These are phyloP conservation scores for Felis chaus DNA, from an alignment of 2,113 vertebrate genomes.

Conservation along the genomic window DNA sequence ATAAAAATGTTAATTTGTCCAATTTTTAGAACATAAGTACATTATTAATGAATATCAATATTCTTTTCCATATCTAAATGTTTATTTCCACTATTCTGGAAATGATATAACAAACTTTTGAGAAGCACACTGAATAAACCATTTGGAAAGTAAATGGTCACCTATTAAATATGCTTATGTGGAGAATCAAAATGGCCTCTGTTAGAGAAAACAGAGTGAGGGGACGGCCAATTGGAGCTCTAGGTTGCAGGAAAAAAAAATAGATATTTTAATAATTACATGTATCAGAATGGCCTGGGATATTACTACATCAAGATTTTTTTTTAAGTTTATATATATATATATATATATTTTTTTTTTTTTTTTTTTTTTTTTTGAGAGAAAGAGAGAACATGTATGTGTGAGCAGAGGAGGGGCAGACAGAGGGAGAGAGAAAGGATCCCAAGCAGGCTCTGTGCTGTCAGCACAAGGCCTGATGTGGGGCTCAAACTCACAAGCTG, in stretches of 20 bases:
- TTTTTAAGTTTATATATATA: background rate
- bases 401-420: too few relatives aligned
- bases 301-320: background rate
- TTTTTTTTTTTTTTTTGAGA: too few relatives aligned
- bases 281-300: background rate
- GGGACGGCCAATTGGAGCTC: background rate
- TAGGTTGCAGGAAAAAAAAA: background rate
- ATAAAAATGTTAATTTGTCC: slow-evolving; percentile 32
- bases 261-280: background rate
- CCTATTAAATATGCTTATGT: background rate
- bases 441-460: too few relatives aligned
- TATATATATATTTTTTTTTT: too few relatives aligned
- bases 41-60: background rate
- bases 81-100: background rate
- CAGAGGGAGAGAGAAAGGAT: too few relatives aligned
- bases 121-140: background rate
- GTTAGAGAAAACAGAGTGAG: background rate
- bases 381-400: too few relatives aligned
- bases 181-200: slow-evolving; percentile 4
- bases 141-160: background rate
- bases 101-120: background rate
- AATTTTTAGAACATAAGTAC: slow-evolving; percentile 37
- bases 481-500: too few relatives aligned
- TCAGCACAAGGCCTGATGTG: too few relatives aligned
- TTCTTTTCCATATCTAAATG: background rate